Conservation (phyloP, 23 tunicate genomes). For the Halocynthia roretzi region DNA sequence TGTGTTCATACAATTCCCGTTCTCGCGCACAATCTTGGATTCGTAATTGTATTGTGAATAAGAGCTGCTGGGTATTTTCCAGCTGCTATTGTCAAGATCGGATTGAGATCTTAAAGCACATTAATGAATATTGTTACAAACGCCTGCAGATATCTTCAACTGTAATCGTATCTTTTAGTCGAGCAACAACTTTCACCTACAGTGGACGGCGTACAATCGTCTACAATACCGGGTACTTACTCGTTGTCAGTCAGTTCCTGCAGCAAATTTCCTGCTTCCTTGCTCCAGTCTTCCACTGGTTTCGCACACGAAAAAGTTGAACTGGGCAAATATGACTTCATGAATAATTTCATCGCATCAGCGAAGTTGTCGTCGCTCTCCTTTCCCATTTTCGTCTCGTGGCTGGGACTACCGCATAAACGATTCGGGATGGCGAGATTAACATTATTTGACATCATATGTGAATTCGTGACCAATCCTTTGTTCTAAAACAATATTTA, state of each 20-base stretch:
- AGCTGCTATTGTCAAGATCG: constrained; percentile 5
- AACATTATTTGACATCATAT: background rate
- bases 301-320: constrained; percentile 24
- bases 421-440: background rate
- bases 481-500: background rate
- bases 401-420: background rate
- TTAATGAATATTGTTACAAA: background rate
- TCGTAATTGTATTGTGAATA: no score
- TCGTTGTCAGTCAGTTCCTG: constrained; percentile 30
- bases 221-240: background rate
- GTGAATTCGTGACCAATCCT: background rate
- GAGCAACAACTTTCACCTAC: background rate
- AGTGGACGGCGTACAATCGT: background rate
- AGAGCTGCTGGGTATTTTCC: background rate
- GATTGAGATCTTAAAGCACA: constrained; percentile 4
- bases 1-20: no score
- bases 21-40: no score
- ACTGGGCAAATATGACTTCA: constrained; percentile 56
- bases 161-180: background rate
- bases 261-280: constrained; percentile 52
- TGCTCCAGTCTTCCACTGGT: constrained; percentile 57
- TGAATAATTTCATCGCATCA: constrained; percentile 54
- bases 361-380: constrained; percentile 13
- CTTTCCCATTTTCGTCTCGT: background rate
- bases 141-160: background rate